These are phyloP conservation scores for Sitobion miscanthi DNA, from an alignment of 1,140 invertebrate species.

Conservation along the genomic window DNA sequence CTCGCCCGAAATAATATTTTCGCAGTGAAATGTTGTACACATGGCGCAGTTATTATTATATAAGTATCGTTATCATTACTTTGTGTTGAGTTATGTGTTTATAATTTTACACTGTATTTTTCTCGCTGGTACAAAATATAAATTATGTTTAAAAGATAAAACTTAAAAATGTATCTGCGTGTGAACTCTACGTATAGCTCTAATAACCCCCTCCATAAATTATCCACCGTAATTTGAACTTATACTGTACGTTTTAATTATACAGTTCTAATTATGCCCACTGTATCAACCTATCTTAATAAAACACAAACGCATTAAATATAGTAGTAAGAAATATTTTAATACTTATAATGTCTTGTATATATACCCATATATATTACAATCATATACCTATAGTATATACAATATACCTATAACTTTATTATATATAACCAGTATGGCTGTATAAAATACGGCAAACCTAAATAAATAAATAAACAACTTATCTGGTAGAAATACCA, in stretches of 20 bases:
- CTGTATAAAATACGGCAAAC: background rate
- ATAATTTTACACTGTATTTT: background rate
- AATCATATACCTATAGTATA: background rate
- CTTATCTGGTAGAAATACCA: background rate
- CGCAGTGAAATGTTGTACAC: background rate
- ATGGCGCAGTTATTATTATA: background rate
- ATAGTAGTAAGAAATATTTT: background rate
- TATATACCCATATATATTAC: background rate
- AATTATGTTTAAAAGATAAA: conserved; percentile 26
- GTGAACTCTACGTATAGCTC: background rate
- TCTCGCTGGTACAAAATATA: background rate
- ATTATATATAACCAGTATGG: background rate
- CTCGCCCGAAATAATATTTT: background rate
- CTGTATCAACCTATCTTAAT: background rate
- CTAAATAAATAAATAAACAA: background rate
- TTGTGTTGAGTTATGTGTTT: conserved; percentile 14
- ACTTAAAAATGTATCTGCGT: background rate
- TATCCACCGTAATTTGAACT: conserved; percentile 14
- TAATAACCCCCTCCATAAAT: background rate
- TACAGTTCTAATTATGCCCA: background rate
- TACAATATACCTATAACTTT: background rate
- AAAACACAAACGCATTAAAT: background rate
- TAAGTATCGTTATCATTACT: conserved; percentile 9
- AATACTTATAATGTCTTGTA: background rate
- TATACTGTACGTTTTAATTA: background rate